Evolutionary conservation across 2,797 vertebrate species (phyloP), one percentile per base, ranked within the genome.

Genomic region (Bradypodion pumilum): DNA sequence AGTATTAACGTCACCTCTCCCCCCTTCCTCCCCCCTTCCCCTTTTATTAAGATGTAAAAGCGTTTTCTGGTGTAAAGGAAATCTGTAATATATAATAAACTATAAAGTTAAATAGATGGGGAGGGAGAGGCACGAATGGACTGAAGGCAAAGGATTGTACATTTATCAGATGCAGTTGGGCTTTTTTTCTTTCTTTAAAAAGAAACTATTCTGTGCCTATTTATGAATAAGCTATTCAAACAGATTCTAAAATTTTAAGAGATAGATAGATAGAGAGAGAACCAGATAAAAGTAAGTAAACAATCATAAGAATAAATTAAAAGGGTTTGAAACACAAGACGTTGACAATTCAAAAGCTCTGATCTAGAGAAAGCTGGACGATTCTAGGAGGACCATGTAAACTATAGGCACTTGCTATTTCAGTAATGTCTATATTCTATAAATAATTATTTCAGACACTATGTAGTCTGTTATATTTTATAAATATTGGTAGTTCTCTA

Each of bases 381-480:
- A 96, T 90, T 96, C 94, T 95, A 94, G 95, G 94, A 94, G 91
- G 95, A 94, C 93, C 88, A 95, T 95, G 95, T 95, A 98, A 40
- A 40, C 56, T 81, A 98, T 99, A 99, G 98, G 97, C 98, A 98
- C 97, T 97, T 98, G 97, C 97, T 98, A 95, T 94, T 95, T 96
- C 98, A 97, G 97, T 98, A 97, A 98, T 98, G 98, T 99, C 98
- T 99, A 99, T 99, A 98, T 95, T 96, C 95, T 97, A 97, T 98
- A 98, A 97, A 98, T 97, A 97, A 97, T 98, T 81, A 98, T 98
- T 98, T 97, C 97, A 98, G 98, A 99, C 98, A 99, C 98, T 99
- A 98, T 99, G 98, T 99, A 99, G 98, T 99, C 98, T 99, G 97
- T 96, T 99, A 99, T 98, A 98, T 99, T 99, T 99, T 98, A 99